phyloP scores from a whole-genome alignment of 2,113 vertebrate genomes.

The Oryzias woworae region DNA sequence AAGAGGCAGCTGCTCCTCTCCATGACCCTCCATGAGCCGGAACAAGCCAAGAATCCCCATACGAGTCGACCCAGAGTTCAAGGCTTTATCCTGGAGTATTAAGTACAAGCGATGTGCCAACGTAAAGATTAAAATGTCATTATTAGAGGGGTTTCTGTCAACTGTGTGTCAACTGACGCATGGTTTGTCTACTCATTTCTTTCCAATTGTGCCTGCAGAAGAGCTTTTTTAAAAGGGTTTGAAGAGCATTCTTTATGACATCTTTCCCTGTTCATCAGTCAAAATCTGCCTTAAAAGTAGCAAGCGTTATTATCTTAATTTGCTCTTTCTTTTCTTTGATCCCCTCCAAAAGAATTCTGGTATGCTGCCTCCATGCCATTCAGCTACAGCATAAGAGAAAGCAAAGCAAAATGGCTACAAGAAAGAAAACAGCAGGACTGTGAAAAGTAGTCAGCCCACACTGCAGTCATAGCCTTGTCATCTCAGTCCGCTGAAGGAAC shows the following conservation, averaged over 20 bases:
- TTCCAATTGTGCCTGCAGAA: no score
- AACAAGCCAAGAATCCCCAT: no score
- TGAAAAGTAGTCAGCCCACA: constrained; percentile 36
- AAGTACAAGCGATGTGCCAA: no score
- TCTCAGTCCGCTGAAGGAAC: constrained; percentile 59
- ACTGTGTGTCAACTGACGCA: no score
- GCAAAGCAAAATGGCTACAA: constrained; percentile 9
- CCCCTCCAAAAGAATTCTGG: constrained; percentile 11
- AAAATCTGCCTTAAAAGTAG: constrained; percentile 11
- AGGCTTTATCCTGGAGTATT: no score
- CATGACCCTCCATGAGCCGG: no score
- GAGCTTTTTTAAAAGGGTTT: not conserved
- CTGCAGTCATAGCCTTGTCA: constrained; percentile 57
- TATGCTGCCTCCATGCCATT: constrained; percentile 14
- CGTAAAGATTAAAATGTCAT: no score
- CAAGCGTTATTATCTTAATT: constrained; percentile 9
- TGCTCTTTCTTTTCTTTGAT: constrained; percentile 13
- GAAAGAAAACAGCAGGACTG: constrained; percentile 18
- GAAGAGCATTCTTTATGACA: constrained; percentile 1
- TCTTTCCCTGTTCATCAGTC: constrained; percentile 9
- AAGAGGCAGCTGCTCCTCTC: no score
- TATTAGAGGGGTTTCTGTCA: no score
- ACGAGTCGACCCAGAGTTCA: no score
- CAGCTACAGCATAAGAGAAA: constrained; percentile 16
- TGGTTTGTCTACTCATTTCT: no score